Evolutionary conservation across 2,888 invertebrate species (phyloP), one percentile per base, ranked within the genome.

Genomic region (Toxonevra muliebris): DNA sequence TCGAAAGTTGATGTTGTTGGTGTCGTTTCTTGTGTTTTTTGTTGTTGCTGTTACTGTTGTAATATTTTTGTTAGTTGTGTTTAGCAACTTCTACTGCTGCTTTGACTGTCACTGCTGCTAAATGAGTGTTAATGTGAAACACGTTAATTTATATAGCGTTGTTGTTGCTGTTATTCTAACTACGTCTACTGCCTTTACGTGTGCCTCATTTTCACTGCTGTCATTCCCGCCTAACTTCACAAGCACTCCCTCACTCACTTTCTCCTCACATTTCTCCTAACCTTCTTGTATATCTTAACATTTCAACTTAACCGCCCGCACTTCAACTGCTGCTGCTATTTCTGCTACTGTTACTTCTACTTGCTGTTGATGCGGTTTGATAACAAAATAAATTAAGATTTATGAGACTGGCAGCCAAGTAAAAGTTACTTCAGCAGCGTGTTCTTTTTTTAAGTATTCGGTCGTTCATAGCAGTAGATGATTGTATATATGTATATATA

Each of bases 51-150:
- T 20, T 68, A 68, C 19, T 42, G 30, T 45, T 55, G 30, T 55
- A 42, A 63, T 54, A 54, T 55, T 54, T 42, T 45, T 48, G 13
- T 13, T 48, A 48, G 48, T 48, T 48, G 48, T 15, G 8, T 11
- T 45, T 45, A 45, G 13, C 45, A 15, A n/a, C n/a, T n/a, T n/a
- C n/a, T 64, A 41, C 59, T 55, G 50, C 64, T 62, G 66, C 62
- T n/a, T n/a, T n/a, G n/a, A n/a, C n/a, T 69, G 65, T 50, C 65
- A 65, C 59, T 54, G 60, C 66, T 65, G 40, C 66, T 70, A 70
- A 73, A 74, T 73, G 70, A 70, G 70, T 72, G 70, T 65, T 74
- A 74, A 74, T 72, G 67, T 69, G 55, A 68, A 68, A 74, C 70
- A 73, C 68, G 70, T 71, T 73, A 71, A 72, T 72, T 73, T 71